A percentile compares a stretch with the other conserved stretches of the same genome.
phyloP scores from a whole-genome alignment of 2,888 invertebrate genomes.

The Eristalis arbustorum region DNA sequence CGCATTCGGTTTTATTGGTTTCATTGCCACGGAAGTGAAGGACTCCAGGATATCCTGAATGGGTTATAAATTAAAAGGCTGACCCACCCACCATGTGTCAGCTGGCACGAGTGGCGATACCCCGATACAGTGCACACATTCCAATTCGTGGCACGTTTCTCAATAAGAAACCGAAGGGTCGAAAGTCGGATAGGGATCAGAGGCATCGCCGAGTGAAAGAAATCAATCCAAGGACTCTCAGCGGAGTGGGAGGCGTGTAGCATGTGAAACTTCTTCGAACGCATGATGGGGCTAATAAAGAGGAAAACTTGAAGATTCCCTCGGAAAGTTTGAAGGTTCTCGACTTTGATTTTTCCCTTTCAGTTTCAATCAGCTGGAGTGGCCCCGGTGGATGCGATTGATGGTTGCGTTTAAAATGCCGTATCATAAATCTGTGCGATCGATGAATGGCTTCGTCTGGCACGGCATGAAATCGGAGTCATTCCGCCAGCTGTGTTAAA shows the following conservation, averaged over 20 bases:
- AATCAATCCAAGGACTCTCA: neutral
- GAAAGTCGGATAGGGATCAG: neutral
- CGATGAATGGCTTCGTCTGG: neutral
- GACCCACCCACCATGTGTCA: neutral
- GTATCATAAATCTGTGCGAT: neutral
- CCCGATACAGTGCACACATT: neutral
- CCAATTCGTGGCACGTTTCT: neutral
- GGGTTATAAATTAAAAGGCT: neutral
- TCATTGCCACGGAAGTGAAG: neutral
- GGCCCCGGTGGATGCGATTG: neutral
- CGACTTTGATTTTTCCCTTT: neutral
- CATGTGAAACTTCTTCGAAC: neutral
- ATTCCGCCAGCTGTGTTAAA: neutral
- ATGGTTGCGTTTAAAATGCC: neutral
- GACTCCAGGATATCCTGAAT: neutral
- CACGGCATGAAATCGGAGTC: neutral
- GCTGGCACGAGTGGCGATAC: neutral
- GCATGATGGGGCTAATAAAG: neutral
- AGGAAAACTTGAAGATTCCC: neutral
- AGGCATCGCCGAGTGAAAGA: neutral
- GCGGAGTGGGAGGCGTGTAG: neutral
- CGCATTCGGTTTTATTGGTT: neutral
- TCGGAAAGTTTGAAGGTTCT: neutral
- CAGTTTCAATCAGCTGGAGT: neutral
- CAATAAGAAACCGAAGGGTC: neutral